Evolutionary conservation across 1,140 invertebrate species (phyloP), one percentile per base, ranked within the genome.

Genomic region (Aphidius gifuensis): DNA sequence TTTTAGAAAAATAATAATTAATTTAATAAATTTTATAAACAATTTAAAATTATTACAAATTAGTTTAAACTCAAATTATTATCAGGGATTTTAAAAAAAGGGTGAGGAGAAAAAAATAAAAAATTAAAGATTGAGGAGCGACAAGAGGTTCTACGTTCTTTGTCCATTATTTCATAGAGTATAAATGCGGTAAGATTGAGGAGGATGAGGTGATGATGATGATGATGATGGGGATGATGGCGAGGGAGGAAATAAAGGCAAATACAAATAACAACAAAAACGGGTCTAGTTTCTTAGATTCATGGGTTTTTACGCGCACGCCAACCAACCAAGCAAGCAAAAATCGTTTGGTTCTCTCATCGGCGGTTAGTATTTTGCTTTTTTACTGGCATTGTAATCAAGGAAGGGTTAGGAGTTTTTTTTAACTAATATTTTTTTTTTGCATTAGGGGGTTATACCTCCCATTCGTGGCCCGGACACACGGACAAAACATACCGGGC

Each of bases 311-410:
- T 55, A 40, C 38, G 43, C 51, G 32, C 23, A 32, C 23, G 23
- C 23, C 47, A 23, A 58, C 53, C 39, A 46, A 49, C 51, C 51
- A 64, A 64, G 68, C 23, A 32, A 4, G 23, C 23, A 32, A 32
- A 4, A 32, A 32, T 32, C 23, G 2, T 32, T 3, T 32, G 23
- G 23, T 32, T 32, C 23, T 32, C 23, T 58, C 66, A 50, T 58
- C 77, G 73, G 78, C 78, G 78, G 79, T 81, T 81, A 81, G 78
- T 80, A 81, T 81, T 81, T 81, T 75, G 75, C 77, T 81, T 81
- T 81, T 32, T 81, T 81, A 74, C 78, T 66, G 73, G 74, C 74
- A 81, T 81, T 81, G 80, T 81, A 81, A 81, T 81, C 79, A 81
- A 80, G 80, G 78, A 81, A 81, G 80, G 80, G 80, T 80, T 81